These are phyloP conservation scores for Amblyopsis rosae DNA, from an alignment of 2,113 vertebrate species.

Conservation along the genomic window DNA sequence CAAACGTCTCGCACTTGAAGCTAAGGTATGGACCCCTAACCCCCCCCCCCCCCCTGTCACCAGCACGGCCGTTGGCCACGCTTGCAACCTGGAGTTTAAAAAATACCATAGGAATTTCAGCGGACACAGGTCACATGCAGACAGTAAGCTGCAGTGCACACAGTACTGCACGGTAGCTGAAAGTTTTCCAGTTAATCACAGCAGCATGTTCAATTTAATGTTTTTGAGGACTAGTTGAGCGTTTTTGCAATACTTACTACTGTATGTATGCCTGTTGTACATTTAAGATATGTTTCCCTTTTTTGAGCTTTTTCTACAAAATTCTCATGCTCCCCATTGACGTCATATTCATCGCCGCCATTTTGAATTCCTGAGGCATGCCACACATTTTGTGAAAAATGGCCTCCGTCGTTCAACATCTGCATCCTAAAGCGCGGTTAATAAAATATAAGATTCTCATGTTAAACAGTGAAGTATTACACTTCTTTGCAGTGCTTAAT, in stretches of 20 bases:
- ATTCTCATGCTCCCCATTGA: conserved; percentile 17
- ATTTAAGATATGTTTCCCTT: too few relatives aligned
- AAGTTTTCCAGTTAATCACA: conserved; percentile 17
- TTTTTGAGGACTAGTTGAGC: background rate
- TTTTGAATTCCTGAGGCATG: conserved; percentile 31
- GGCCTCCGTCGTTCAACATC: conserved; percentile 34
- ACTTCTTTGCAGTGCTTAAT: conserved; percentile 74
- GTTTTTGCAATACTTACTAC: background rate
- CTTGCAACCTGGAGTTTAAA: conserved; percentile 18
- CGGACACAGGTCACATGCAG: conserved; percentile 45
- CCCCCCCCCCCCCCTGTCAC: too few relatives aligned
- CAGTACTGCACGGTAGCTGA: conserved; percentile 14
- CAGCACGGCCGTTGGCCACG: conserved; percentile 48
- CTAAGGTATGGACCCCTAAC: conserved; percentile 48
- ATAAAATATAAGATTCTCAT: conserved; percentile 65
- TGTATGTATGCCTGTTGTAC: too few relatives aligned
- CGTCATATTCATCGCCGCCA: conserved; percentile 21
- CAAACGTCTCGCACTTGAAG: conserved; percentile 39
- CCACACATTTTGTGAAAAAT: conserved; percentile 41
- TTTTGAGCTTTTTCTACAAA: conserved; percentile 4
- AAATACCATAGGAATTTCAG: conserved; percentile 45
- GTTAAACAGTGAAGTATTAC: conserved; percentile 66
- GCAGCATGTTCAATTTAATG: conserved; percentile 5
- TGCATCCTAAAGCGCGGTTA: conserved; percentile 52
- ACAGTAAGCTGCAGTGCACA: conserved; percentile 48